These are phyloP conservation scores for Uria lomvia DNA, from an alignment of 2,113 vertebrate species.

Conservation along the genomic window DNA sequence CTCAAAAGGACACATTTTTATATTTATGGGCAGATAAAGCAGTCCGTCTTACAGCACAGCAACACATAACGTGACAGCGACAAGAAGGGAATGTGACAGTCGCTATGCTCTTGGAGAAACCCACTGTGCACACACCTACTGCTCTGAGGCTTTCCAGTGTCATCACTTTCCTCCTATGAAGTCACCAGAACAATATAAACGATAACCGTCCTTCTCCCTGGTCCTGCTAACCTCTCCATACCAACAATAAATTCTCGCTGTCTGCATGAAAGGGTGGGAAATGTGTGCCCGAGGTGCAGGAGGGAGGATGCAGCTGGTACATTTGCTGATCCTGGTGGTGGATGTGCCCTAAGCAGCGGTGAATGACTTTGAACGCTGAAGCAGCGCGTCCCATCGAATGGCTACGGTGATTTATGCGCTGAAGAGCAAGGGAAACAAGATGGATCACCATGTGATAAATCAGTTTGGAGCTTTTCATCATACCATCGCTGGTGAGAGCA, in stretches of 20 bases:
- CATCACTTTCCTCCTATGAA: background rate
- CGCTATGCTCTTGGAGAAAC: rapidly evolving
- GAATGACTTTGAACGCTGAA: background rate
- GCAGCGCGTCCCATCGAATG: background rate
- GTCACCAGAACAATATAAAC: background rate
- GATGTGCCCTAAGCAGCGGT: background rate
- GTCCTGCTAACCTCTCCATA: background rate
- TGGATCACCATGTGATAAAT: background rate
- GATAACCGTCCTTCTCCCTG: background rate
- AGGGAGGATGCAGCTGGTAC: background rate
- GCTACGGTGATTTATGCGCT: background rate
- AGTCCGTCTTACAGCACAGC: background rate
- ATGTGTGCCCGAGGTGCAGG: background rate
- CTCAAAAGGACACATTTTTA: background rate
- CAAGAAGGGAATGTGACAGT: rapidly evolving
- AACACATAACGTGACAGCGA: rapidly evolving
- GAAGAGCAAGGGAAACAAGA: background rate
- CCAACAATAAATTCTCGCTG: rapidly evolving
- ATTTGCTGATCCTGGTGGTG: background rate
- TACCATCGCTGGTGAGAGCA: rapidly evolving
- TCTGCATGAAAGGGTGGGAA: background rate
- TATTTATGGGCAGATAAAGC: rapidly evolving
- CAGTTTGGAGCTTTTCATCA: background rate
- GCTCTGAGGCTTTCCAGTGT: background rate
- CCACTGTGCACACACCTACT: background rate